Percentiles rank a stretch among this genome's conserved stretches.
Evolutionary conservation across 2,888 invertebrate genomes (phyloP).

Genomic region (Scaptomyza tumidula): DNA sequence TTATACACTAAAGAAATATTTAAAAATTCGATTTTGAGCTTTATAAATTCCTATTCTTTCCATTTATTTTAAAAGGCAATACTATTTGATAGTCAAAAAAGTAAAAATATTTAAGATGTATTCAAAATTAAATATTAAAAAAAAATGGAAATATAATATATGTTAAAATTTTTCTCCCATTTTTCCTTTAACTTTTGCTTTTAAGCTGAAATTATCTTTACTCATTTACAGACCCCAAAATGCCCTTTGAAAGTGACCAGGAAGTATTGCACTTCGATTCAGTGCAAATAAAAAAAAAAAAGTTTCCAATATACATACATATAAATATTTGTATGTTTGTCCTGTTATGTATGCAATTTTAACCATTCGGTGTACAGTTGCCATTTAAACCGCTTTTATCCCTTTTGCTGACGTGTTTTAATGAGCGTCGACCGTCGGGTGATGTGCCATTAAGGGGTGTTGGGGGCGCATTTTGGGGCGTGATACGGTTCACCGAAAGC

Average conservation of each 20-base stretch:
- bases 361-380: slow-evolving; percentile 30
- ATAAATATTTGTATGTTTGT: slow-evolving; percentile 5
- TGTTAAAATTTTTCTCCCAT: not conserved
- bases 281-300: slow-evolving; percentile 26
- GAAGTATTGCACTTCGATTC: slow-evolving; percentile 9
- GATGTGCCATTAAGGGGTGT: not conserved
- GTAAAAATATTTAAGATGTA: too few species aligned
- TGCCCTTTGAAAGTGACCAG: not conserved
- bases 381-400: slow-evolving; percentile 46
- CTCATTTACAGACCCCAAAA: not conserved
- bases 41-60: not conserved
- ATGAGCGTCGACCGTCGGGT: slow-evolving; percentile 50
- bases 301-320: slow-evolving; percentile 6
- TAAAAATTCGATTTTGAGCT: not conserved
- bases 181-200: not conserved
- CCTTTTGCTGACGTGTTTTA: slow-evolving; percentile 63
- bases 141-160: too few species aligned
- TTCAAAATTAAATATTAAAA: too few species aligned
- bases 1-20: not conserved
- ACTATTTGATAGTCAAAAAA: too few species aligned
- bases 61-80: too few species aligned
- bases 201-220: too few species aligned
- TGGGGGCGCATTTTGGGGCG: slow-evolving; percentile 2
- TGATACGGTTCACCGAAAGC: slow-evolving; percentile 55
- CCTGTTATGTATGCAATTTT: slow-evolving; percentile 23